Conservation (phyloP, 2,888 invertebrate species). For the Hydrotaea cyrtoneurina region DNA sequence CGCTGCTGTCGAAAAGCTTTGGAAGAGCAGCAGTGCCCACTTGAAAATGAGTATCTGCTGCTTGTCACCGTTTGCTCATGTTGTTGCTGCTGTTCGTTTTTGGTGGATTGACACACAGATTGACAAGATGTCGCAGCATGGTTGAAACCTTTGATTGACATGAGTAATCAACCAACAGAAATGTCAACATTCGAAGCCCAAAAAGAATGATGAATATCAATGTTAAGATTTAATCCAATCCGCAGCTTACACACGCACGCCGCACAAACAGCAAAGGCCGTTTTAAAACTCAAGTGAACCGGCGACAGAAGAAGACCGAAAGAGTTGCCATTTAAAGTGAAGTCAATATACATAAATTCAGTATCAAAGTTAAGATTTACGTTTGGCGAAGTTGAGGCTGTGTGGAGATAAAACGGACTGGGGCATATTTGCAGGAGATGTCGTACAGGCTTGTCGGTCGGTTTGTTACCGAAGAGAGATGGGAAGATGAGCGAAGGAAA, state of each 20-base stretch:
- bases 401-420: not conserved
- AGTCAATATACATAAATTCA: conserved; percentile 64
- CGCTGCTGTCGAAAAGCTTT: conserved; percentile 24
- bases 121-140: conserved; percentile 79
- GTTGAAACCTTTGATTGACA: conserved; percentile 79
- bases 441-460: too few relatives aligned
- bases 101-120: conserved; percentile 77
- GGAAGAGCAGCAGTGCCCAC: conserved; percentile 47
- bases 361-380: conserved; percentile 46
- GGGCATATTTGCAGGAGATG: not conserved
- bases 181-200: conserved; percentile 72
- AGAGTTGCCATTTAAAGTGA: conserved; percentile 29
- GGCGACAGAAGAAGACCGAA: not conserved
- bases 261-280: conserved; percentile 16
- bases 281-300: conserved; percentile 57
- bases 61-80: conserved; percentile 19
- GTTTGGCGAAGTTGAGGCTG: not conserved
- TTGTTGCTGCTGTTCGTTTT: conserved; percentile 39
- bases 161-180: conserved; percentile 80
- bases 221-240: conserved; percentile 64
- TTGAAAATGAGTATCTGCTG: conserved; percentile 51
- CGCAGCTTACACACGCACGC: conserved; percentile 34
- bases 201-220: conserved; percentile 68
- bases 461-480: not conserved
- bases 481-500: not conserved